Evolutionary conservation across 2,113 vertebrate genomes (phyloP), one percentile per base, ranked within the genome.

Genomic region (Myodes glareolus): DNA sequence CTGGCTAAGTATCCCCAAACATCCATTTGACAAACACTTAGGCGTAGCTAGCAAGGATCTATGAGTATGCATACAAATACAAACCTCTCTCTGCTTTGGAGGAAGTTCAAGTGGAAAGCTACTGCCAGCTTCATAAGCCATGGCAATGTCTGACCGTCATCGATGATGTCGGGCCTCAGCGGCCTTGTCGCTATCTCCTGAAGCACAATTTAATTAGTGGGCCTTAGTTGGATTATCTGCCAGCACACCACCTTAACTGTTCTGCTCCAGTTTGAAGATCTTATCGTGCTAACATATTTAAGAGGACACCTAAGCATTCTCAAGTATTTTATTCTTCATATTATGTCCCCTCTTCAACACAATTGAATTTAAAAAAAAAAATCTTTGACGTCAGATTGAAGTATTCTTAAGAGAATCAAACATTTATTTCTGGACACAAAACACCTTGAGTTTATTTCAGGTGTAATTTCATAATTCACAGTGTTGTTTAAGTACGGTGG

Each of bases 61-160:
- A 31, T 75, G 63, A 94, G 65, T 45, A 6, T 75, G 75, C 7
- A 14, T 63, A 47, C 61, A 21, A 29, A 39, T 13, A 50, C 50
- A 27, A 87, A 11, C 63, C 61, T 95, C 82, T 92, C 81, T 94
- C 84, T 85, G 93, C 75, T 42, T 70, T 91, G 96, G 94, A 93
- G 97, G 95, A 94, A 63, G 97, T 76, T 96, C 96, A 97, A 97
- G 78, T 94, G 87, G 96, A 61, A 72, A 95, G 96, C 61, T 98
- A 81, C 93, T 96, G 96, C 61, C 97, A 98, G 92, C 95, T 98
- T 97, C 94, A 95, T 84, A 94, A 97, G 93, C 42, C 96, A 73
- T 85, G 92, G 97, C 97, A 98, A 98, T 97, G 98, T 97, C 95
- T 96, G 96, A 91, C 97, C 98, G 98, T 98, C 98, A 95, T 36